phyloP scores from a whole-genome alignment of 2,113 vertebrate genomes.

The Penelope pileata region DNA sequence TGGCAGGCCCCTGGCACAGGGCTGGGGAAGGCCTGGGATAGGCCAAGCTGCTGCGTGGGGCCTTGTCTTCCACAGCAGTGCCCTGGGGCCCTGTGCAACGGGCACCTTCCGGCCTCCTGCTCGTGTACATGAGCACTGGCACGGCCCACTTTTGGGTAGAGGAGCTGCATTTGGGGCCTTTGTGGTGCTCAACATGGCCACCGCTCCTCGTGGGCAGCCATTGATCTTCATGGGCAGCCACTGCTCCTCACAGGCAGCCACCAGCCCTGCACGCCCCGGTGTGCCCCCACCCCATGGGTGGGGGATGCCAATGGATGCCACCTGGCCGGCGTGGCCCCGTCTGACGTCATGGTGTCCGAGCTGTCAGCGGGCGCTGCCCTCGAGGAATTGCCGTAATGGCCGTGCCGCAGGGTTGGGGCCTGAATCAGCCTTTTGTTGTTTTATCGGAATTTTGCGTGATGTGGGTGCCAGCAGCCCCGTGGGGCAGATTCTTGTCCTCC shows the following conservation, averaged over 20 bases:
- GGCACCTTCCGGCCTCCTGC: neutral
- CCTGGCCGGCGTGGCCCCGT: neutral
- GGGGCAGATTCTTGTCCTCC: neutral
- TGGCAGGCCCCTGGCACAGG: neutral
- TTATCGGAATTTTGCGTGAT: too few relatives aligned
- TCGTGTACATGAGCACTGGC: neutral
- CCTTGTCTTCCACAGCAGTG: neutral
- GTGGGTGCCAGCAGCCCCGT: too few relatives aligned
- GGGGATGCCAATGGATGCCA: neutral
- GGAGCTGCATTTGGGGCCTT: neutral
- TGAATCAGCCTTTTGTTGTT: neutral
- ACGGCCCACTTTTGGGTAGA: neutral
- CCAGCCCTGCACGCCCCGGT: neutral
- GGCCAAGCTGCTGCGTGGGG: neutral
- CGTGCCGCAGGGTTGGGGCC: rapidly evolving
- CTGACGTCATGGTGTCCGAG: neutral
- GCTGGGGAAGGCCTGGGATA: neutral
- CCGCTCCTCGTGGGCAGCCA: neutral
- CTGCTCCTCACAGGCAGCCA: too few relatives aligned
- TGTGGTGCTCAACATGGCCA: too few relatives aligned
- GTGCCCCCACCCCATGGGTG: neutral
- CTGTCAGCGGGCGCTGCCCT: neutral
- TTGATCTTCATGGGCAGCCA: neutral
- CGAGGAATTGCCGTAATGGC: rapidly evolving
- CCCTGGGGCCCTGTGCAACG: neutral